These are phyloP conservation scores for Alces alces DNA, from an alignment of 2,113 vertebrate species.

Conservation along the genomic window DNA sequence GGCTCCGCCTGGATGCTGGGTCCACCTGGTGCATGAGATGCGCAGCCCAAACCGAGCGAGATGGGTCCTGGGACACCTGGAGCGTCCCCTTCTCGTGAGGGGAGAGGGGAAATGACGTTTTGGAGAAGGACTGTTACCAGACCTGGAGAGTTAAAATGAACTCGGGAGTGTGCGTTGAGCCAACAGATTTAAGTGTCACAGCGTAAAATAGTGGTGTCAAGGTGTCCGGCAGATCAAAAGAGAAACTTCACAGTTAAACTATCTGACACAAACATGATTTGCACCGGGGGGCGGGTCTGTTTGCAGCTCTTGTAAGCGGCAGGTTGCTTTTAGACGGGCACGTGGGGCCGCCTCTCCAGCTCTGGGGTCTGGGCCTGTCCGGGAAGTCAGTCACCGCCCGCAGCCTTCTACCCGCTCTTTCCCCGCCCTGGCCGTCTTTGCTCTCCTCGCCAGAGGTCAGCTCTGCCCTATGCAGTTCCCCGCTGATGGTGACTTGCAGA, in stretches of 20 bases:
- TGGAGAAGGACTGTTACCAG: neutral
- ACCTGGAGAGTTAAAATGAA: neutral
- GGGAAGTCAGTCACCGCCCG: neutral
- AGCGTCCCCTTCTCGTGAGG: neutral
- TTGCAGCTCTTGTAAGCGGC: rapidly evolving
- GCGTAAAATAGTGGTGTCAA: neutral
- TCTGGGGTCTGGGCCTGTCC: neutral
- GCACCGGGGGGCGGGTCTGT: neutral
- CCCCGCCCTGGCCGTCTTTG: neutral
- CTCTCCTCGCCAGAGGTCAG: rapidly evolving
- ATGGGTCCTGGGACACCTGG: rapidly evolving
- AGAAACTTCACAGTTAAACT: neutral
- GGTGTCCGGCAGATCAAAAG: neutral
- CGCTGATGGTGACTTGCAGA: neutral
- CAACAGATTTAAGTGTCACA: neutral
- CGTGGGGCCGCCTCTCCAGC: rapidly evolving
- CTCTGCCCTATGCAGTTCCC: rapidly evolving
- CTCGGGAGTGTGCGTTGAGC: too few species aligned
- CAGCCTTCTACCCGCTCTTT: rapidly evolving
- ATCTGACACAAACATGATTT: rapidly evolving
- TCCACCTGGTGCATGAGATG: neutral
- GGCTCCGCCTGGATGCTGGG: neutral
- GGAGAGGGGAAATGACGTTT: neutral
- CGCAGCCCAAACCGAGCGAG: neutral
- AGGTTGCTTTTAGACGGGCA: too few species aligned